Base-by-base conservation (phyloP, 2,797 vertebrate species). In the Centropyge bicolor region DNA sequence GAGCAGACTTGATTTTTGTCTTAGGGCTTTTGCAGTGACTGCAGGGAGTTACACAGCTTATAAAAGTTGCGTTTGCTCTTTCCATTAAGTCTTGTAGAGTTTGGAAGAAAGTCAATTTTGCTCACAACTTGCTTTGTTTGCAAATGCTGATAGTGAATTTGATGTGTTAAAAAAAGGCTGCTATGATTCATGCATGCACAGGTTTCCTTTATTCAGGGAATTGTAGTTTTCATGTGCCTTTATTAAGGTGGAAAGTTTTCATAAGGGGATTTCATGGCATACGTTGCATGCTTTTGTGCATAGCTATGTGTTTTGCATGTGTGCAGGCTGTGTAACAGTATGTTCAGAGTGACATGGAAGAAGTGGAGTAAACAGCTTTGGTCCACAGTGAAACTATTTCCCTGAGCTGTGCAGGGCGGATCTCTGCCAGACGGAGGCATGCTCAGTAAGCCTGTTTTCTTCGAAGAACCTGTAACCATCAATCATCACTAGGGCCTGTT, bases 391-490 rank as follows among this genome's bases (percentile, higher is more conserved):
- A 87, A 91, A 81, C 77, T 85, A 89, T 92, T 93, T 90, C 76
- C 78, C 88, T 88, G 82, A 90, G 79, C 81, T 68, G 82, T 51
- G 61, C 77, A 45, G 77, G 80, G 87, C 71, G 82, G 78, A 73
- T 63, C 76, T 85, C 61, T 86, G 77, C 74, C 80, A 78, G 88
- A 88, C 56, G 64, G 88, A 90, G 82, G 88, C 94, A 94, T 95
- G 93, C 93, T 86, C 94, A 93, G 94, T 92, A 84, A 91, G 88
- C 88, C 93, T 95, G 94, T 96, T 96, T 95, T 95, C 92, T 91
- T 95, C 90, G 78, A 88, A 89, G 94, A 96, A 95, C 94, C 94
- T 95, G 94, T 89, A 95, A 93, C 94, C 91, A 95, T 95, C 95
- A 96, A 95, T 96, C 95, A 95, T 93, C 94, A 92, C 74, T 72